Evolutionary conservation across 1,140 invertebrate species (phyloP), one percentile per base, ranked within the genome.

Genomic region (Drosophila biarmipes): DNA sequence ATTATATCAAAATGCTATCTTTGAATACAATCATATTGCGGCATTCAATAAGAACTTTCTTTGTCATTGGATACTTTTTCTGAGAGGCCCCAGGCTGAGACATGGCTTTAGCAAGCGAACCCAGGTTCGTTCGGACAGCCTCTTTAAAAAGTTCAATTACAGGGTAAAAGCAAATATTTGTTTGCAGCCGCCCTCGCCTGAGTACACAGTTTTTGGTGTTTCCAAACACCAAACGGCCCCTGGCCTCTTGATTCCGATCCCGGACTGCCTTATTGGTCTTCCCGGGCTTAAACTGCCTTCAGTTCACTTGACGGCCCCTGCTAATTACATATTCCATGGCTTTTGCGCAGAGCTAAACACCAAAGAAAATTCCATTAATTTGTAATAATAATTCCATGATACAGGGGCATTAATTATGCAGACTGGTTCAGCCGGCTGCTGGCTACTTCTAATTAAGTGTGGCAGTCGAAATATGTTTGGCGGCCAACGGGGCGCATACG

Each of bases 311-410:
- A 68, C 48, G 66, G 62, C 58, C 64, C 66, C 58, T 49, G 62
- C 73, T 86, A 80, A 85, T 86, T 80, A 80, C 75, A 80, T 73
- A 85, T 80, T 85, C 74, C 74, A 76, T 61, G 73, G 74, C 62
- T 77, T 68, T 82, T 54, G 73, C 76, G 59, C 78, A 68, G 51
- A 81, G 73, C 78, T 73, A 73, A 81, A 72, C 80, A 67, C 67
- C 77, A 67, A 58, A 53, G 73, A 69, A 73, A 69, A 72, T 54
- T 55, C 51, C 81, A 80, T 85, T 80, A 85, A 85, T 86, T 80
- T 66, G 51, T 78, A 81, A 73, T 85, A 80, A 73, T 86, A 80
- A 73, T 80, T 73, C 58, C 58, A 40, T 77, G 73, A 80, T 77
- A 69, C 66, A 73, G 38, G 14, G 27, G 17, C 62, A 54, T 75